A percentile compares a stretch with the other conserved stretches of the same genome.
phyloP scores from a whole-genome alignment of 2,797 vertebrate species.

The Staurois parvus region DNA sequence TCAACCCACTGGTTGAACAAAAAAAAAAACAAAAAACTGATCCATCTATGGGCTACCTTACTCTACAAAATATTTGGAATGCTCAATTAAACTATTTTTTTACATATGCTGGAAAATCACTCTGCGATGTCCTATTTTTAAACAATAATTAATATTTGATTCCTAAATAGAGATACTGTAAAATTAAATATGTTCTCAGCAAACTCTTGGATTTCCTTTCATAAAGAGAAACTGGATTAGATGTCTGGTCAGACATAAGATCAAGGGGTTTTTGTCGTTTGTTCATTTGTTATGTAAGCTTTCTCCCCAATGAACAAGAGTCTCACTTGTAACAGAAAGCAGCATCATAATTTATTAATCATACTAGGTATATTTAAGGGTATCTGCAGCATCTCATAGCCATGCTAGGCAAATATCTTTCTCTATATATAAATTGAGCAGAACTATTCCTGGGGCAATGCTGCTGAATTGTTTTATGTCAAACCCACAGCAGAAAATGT shows the following conservation, averaged over 20 bases:
- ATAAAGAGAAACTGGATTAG: background rate
- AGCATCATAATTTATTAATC: slow-evolving; percentile 35
- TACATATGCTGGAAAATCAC: background rate
- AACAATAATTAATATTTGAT: slow-evolving; percentile 32
- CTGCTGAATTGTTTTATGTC: slow-evolving; percentile 17
- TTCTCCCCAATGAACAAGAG: slow-evolving; percentile 28
- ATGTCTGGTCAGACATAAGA: slow-evolving; percentile 1
- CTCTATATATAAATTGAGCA: background rate
- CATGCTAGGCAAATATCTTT: slow-evolving; percentile 25
- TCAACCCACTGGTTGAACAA: no score
- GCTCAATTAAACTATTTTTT: background rate
- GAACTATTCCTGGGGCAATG: background rate
- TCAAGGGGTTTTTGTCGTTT: slow-evolving; percentile 15
- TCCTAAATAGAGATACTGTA: slow-evolving; percentile 1
- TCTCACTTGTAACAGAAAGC: slow-evolving; percentile 14
- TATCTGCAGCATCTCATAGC: background rate
- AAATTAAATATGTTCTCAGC: slow-evolving; percentile 13
- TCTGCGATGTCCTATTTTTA: background rate
- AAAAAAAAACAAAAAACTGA: no score
- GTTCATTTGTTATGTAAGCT: background rate
- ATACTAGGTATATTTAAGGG: slow-evolving; percentile 8
- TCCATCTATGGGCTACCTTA: no score
- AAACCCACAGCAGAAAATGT: slow-evolving; percentile 8
- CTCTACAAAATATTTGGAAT: background rate
- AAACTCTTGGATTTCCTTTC: slow-evolving; percentile 10